Evolutionary conservation across 2,113 vertebrate genomes (phyloP).

Genomic region (Petromus typicus): DNA sequence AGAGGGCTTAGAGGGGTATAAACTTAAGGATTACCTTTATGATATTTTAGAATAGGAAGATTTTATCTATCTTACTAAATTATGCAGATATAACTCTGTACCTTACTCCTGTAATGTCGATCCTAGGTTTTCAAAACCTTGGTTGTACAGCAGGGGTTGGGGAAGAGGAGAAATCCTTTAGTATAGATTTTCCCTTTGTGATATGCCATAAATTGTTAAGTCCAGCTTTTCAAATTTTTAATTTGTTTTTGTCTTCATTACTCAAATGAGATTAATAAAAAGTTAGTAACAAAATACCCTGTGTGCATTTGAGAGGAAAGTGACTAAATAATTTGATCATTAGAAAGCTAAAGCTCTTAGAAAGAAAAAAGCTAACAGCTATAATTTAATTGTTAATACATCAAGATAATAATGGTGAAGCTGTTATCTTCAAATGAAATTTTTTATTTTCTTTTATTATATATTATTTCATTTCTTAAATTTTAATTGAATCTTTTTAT

Average conservation of each 20-base stretch:
- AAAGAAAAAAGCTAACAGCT: background rate
- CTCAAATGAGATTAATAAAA: background rate
- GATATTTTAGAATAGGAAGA: constrained; percentile 12
- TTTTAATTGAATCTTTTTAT: constrained; percentile 12
- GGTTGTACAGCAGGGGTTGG: background rate
- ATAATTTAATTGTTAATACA: background rate
- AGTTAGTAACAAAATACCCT: background rate
- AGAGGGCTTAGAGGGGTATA: background rate
- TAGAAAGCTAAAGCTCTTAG: background rate
- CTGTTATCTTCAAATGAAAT: background rate
- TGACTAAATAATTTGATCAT: background rate
- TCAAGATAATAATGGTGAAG: background rate
- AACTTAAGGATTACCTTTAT: background rate
- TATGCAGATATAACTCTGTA: background rate
- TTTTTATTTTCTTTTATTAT: background rate
- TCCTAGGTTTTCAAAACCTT: constrained; percentile 1
- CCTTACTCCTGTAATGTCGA: background rate
- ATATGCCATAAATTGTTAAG: constrained; percentile 5
- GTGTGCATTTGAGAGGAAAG: background rate
- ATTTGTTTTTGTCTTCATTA: background rate
- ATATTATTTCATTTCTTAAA: constrained; percentile 12
- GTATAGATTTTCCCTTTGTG: background rate
- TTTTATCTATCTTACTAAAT: constrained; percentile 7
- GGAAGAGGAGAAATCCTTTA: background rate
- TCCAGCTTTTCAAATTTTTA: background rate